phyloP scores from a whole-genome alignment of 1,140 invertebrate genomes.

The Grapholita molesta region DNA sequence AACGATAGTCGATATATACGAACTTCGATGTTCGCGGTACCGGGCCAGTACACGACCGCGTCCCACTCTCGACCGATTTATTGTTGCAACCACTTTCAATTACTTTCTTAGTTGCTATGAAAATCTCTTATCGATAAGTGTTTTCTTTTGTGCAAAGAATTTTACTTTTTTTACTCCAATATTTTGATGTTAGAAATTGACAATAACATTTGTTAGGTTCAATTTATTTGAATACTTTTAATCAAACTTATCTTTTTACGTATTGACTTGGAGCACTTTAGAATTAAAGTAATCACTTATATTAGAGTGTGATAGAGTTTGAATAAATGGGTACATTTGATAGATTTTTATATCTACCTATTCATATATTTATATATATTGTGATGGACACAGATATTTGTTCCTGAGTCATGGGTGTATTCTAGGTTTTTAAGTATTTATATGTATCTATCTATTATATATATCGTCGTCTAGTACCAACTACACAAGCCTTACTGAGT shows the following conservation, averaged over 20 bases:
- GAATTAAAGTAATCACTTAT: neutral
- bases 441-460: too few species aligned
- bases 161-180: neutral
- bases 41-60: too few species aligned
- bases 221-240: neutral
- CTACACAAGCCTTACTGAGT: too few species aligned
- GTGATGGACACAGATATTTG: too few species aligned
- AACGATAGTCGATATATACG: too few species aligned
- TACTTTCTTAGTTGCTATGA: neutral
- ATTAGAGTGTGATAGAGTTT: neutral
- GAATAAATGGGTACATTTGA: neutral
- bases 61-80: neutral
- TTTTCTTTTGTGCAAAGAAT: neutral
- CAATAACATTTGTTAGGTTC: neutral
- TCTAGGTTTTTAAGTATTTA: too few species aligned
- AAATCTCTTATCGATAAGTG: neutral
- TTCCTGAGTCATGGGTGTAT: too few species aligned
- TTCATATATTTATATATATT: too few species aligned
- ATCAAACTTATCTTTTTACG: neutral
- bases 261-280: neutral
- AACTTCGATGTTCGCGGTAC: too few species aligned
- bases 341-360: too few species aligned
- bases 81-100: neutral
- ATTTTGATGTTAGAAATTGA: neutral
- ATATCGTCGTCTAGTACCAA: too few species aligned